phyloP scores from a whole-genome alignment of 2,797 vertebrate species.

The Oryzias sinensis region DNA sequence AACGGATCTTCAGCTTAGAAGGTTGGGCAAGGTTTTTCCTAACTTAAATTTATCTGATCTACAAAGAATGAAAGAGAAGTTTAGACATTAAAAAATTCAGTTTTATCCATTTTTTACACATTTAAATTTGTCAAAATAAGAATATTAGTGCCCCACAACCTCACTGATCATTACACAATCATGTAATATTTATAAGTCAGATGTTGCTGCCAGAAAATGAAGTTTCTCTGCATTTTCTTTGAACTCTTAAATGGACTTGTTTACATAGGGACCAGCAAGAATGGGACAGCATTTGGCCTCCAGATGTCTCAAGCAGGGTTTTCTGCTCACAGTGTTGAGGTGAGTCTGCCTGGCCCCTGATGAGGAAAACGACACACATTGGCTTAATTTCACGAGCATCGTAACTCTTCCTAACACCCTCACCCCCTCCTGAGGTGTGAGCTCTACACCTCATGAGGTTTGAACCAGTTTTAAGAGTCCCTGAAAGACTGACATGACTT shows the following conservation, averaged over 20 bases:
- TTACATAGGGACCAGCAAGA: constrained; percentile 92
- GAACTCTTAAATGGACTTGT: constrained; percentile 46
- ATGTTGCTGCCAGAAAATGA: constrained; percentile 7
- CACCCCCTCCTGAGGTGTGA: constrained; percentile 28
- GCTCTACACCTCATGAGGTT: constrained; percentile 48
- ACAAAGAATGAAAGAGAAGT: neutral
- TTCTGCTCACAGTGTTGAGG: constrained; percentile 95
- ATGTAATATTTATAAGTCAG: too few relatives aligned
- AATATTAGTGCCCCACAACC: neutral
- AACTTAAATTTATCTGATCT: neutral
- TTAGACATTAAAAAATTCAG: neutral
- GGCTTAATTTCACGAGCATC: constrained; percentile 45
- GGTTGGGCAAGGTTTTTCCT: constrained; percentile 66
- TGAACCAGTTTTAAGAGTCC: constrained; percentile 65
- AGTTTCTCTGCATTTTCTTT: constrained; percentile 16
- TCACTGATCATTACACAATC: neutral
- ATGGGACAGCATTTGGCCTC: constrained; percentile 95
- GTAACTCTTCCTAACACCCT: constrained; percentile 46
- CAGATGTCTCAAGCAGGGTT: constrained; percentile 99
- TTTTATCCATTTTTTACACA: neutral
- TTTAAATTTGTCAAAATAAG: neutral
- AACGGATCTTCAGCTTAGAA: constrained; percentile 98
- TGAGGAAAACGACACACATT: constrained; percentile 43
- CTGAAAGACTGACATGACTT: constrained; percentile 50
- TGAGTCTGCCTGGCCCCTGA: constrained; percentile 65